Evolutionary conservation across 2,113 vertebrate species (phyloP).

Genomic region (Malurus cyaneus): DNA sequence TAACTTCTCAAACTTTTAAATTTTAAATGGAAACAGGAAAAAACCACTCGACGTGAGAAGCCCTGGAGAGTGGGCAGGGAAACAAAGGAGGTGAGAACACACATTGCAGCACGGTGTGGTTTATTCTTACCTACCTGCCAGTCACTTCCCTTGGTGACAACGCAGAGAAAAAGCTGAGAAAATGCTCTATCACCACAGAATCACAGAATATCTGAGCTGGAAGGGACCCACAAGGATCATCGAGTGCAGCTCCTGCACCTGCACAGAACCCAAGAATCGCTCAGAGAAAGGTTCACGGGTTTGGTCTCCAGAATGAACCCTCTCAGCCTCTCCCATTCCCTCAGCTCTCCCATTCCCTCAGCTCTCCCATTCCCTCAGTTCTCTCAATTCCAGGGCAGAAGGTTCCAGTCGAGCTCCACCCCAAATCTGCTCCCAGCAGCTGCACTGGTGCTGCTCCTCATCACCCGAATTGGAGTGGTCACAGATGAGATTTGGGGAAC

Average conservation of each 20-base stretch:
- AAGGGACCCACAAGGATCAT: not conserved
- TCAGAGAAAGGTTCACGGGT: not conserved
- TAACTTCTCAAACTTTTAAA: conserved; percentile 7
- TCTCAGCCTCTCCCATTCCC: rapidly evolving
- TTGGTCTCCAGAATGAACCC: not conserved
- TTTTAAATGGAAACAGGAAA: not conserved
- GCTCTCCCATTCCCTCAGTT: no score
- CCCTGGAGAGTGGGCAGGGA: not conserved
- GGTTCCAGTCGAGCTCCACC: rapidly evolving
- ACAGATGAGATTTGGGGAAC: rapidly evolving
- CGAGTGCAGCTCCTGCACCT: not conserved
- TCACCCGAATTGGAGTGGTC: rapidly evolving
- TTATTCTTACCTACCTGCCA: not conserved
- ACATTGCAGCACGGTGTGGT: rapidly evolving
- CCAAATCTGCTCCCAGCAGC: rapidly evolving
- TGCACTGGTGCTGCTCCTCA: rapidly evolving
- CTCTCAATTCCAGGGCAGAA: not conserved
- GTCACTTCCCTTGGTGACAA: not conserved
- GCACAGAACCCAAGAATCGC: not conserved
- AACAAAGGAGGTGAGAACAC: not conserved
- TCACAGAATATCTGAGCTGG: not conserved
- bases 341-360: no score
- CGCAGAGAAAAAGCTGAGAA: not conserved
- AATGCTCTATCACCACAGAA: not conserved
- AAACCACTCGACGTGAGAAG: not conserved